Percentiles rank a stretch among this genome's conserved stretches.
phyloP scores from a whole-genome alignment of 2,113 vertebrate species.

The Erythrocebus patas region DNA sequence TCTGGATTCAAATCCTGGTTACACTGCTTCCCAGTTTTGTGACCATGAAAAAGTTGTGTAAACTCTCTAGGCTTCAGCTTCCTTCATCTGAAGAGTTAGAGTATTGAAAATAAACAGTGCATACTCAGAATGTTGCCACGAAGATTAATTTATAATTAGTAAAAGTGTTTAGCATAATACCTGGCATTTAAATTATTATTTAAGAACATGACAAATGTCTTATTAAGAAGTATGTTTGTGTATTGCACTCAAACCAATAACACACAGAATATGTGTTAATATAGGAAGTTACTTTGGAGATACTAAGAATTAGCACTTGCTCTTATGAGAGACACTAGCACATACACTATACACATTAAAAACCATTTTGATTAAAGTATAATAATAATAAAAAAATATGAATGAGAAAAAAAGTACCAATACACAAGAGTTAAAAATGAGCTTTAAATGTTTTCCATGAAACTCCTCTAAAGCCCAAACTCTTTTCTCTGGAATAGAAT shows the following conservation, averaged over 20 bases:
- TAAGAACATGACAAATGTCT: background rate
- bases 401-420: background rate
- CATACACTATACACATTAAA: background rate
- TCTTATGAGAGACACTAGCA: background rate
- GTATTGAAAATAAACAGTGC: background rate
- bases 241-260: background rate
- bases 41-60: background rate
- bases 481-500: background rate
- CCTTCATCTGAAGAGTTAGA: background rate
- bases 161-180: background rate
- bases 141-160: background rate
- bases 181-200: background rate
- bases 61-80: background rate
- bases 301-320: background rate
- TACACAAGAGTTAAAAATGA: background rate
- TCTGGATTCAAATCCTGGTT: background rate
- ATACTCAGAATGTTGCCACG: background rate
- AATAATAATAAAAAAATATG: background rate
- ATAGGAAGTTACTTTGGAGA: background rate
- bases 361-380: background rate
- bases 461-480: background rate
- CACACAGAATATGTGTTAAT: background rate
- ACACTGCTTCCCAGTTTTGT: background rate
- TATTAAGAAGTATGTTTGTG: background rate
- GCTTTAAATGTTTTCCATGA: background rate